These are phyloP conservation scores for Drosophila pandora DNA, from an alignment of 1,140 invertebrate genomes.

Conservation along the genomic window DNA sequence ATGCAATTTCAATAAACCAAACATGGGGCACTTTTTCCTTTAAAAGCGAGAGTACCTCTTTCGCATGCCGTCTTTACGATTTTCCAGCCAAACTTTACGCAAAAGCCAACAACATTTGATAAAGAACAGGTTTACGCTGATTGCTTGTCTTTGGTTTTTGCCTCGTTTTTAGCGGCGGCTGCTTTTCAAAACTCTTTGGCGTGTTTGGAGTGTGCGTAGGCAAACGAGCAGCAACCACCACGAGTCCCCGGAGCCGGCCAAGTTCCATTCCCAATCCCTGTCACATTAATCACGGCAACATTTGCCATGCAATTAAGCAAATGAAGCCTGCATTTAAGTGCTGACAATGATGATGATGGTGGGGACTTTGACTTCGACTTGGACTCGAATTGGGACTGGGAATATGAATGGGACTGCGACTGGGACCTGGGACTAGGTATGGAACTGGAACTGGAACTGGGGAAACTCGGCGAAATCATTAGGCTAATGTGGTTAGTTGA, in stretches of 20 bases:
- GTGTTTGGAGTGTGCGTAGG: conserved; percentile 28
- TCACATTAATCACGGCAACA: conserved; percentile 74
- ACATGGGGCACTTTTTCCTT: background rate
- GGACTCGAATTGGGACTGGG: conserved; percentile 25
- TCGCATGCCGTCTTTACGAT: background rate
- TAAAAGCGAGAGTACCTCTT: conserved; percentile 30
- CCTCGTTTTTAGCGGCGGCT: conserved; percentile 13
- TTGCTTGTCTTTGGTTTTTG: conserved; percentile 29
- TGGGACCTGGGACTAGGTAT: conserved; percentile 5
- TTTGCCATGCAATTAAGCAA: conserved; percentile 80
- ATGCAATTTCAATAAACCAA: background rate
- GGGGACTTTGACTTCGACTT: conserved; percentile 33
- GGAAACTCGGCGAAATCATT: conserved; percentile 73
- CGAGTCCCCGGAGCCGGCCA: conserved; percentile 15
- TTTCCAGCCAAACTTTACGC: conserved; percentile 25
- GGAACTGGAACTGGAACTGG: conserved; percentile 7
- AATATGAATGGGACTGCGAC: background rate
- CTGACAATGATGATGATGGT: conserved; percentile 65
- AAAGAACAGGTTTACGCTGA: conserved; percentile 48
- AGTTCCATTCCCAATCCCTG: conserved; percentile 61
- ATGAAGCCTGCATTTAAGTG: conserved; percentile 81
- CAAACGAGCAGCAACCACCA: background rate
- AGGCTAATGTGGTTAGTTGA: conserved; percentile 73
- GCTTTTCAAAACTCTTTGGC: conserved; percentile 16
- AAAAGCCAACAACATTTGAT: conserved; percentile 42